Conservation (phyloP, 2,113 vertebrate genomes). For the Entomyzon cyanotis region DNA sequence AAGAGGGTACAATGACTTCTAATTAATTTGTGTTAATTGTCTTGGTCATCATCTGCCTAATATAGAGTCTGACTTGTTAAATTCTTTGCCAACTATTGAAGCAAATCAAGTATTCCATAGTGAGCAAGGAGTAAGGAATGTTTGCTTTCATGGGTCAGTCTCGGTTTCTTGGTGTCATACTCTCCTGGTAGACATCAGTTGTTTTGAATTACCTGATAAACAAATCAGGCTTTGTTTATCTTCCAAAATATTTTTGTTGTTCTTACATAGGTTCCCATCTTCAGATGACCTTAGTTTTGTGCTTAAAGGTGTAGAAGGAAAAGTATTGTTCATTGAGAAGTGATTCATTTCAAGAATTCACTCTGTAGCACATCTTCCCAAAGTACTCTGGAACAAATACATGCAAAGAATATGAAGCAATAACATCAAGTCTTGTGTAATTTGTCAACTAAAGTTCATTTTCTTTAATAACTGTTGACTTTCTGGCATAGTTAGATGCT, state of each 20-base stretch:
- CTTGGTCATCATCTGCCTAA: not conserved
- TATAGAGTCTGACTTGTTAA: not conserved
- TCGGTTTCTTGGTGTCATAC: not conserved
- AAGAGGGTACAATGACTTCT: not conserved
- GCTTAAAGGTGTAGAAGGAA: not conserved
- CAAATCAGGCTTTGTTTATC: not conserved
- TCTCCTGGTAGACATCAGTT: not conserved
- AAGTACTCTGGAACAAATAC: not conserved
- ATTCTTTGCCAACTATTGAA: not conserved
- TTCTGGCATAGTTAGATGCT: not conserved
- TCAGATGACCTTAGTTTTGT: not conserved
- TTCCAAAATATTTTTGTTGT: not conserved
- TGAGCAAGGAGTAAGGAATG: conserved; percentile 45
- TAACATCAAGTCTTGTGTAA: not conserved
- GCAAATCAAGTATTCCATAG: not conserved
- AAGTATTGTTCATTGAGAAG: not conserved
- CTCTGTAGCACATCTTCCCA: not conserved
- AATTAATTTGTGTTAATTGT: not conserved
- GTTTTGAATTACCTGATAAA: not conserved
- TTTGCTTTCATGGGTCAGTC: not conserved
- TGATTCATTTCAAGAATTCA: not conserved
- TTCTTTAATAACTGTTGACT: not conserved
- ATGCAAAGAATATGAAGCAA: not conserved
- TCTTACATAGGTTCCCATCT: not conserved
- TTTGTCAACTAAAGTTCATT: not conserved